Evolutionary conservation across 2,113 vertebrate species (phyloP), one percentile per base, ranked within the genome.

Genomic region (Sorex fumeus): DNA sequence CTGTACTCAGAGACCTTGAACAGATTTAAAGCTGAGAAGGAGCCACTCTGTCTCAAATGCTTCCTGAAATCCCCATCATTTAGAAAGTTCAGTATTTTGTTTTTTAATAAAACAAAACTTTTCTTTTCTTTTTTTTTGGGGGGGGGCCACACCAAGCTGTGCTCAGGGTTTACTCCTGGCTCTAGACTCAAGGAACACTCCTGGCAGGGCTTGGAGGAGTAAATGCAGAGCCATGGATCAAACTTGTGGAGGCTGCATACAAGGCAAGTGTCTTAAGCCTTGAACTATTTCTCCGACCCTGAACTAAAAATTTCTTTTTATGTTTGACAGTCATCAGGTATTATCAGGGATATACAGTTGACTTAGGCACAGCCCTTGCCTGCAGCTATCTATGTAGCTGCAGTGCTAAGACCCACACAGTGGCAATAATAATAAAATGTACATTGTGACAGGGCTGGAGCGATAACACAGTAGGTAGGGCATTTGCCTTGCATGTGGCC

Each of bases 61-160:
- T 72, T 88, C 6, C 53, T 30, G 60, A 92, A 72, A 76, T 85
- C 2, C 2, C 45, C 28, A 75, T 3, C 69, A 67, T 8, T 70
- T 21, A 89, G 30, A 84, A 32, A 90, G 62, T 84, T 45, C 77
- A 92, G 47, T 25, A 57, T 86, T 94, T 92, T 19, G 27, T 79
- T 86, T 15, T 82, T 40, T 53, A 15, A 23, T 21, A 7, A 36
- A 70, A 34, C 57, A 36, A 69, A 34, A 57, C 18, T 70, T 88
- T 34, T 82, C n/a, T 64, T 87, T 50, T n/a, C 47, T 15, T 21
- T 19, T 60, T 19, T 60, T n/a, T n/a, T n/a, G n/a, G n/a, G n/a
- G n/a, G n/a, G n/a, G 57, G 57, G 18, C 57, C 18, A 60, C 18
- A 23, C 21, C 19, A 60, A 60, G 57, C 57, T 60, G 57, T 60